phyloP scores from a whole-genome alignment of 2,797 vertebrate genomes.

The Otus scops region DNA sequence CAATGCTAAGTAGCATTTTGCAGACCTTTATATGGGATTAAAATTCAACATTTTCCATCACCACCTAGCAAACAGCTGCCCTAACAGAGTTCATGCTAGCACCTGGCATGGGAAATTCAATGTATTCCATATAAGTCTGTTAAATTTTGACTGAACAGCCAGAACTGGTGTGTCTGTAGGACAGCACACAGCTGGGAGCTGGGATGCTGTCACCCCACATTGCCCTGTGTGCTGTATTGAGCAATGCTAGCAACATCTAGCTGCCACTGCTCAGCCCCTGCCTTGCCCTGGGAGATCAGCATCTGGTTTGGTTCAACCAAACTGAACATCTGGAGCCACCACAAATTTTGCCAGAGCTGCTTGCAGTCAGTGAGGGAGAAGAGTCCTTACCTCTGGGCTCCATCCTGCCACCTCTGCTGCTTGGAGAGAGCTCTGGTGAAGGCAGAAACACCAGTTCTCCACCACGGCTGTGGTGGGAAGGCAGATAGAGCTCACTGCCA shows the following conservation, averaged over 20 bases:
- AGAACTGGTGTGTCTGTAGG: background rate
- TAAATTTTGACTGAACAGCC: background rate
- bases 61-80: background rate
- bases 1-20: background rate
- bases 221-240: background rate
- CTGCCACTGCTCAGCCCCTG: background rate
- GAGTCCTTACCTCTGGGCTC: background rate
- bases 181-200: background rate
- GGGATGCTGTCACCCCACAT: background rate
- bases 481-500: rapidly evolving
- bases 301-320: background rate
- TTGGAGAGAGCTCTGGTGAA: background rate
- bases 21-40: background rate
- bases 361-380: background rate
- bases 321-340: background rate
- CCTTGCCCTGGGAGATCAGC: background rate
- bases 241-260: background rate
- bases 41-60: background rate
- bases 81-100: background rate
- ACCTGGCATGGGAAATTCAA: background rate
- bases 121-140: background rate
- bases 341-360: background rate
- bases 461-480: background rate
- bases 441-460: rapidly evolving
- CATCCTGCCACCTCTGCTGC: background rate